A percentile compares a stretch with the other conserved stretches of the same genome.
These are phyloP conservation scores for Zootermopsis nevadensis DNA, from an alignment of 2,888 invertebrate genomes.

Conservation along the genomic window DNA sequence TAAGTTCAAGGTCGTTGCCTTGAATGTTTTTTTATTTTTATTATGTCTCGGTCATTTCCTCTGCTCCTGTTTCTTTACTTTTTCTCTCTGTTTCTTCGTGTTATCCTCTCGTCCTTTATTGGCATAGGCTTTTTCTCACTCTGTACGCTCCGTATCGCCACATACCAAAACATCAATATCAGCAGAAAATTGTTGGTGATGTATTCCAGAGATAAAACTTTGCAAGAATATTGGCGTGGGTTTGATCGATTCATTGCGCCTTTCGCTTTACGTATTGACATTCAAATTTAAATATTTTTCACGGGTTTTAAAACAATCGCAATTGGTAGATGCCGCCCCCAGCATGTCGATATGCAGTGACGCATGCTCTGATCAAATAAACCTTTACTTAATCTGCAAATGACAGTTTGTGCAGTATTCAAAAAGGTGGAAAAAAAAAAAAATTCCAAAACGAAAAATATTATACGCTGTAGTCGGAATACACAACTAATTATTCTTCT, in stretches of 20 bases:
- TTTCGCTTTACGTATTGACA: conserved; percentile 17
- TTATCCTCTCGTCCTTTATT: not conserved
- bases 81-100: not conserved
- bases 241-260: conserved; percentile 5
- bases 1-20: not conserved
- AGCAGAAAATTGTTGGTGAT: not conserved
- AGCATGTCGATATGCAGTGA: conserved; percentile 5
- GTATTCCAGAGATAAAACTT: not conserved
- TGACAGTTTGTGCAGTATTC: conserved; percentile 15
- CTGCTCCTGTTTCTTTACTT: not conserved
- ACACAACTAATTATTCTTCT: conserved; percentile 9
- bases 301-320: conserved; percentile 21
- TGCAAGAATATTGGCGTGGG: not conserved
- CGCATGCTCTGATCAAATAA: conserved; percentile 15
- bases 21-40: not conserved
- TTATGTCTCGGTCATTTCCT: not conserved
- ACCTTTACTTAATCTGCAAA: conserved; percentile 21
- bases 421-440: conserved; percentile 29
- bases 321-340: conserved; percentile 10
- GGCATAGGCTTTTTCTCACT: not conserved
- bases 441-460: conserved; percentile 30
- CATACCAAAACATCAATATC: not conserved
- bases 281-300: conserved; percentile 23
- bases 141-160: not conserved
- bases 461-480: conserved; percentile 3